Conservation (phyloP, 2,797 vertebrate genomes). For the Euthynnus affinis region DNA sequence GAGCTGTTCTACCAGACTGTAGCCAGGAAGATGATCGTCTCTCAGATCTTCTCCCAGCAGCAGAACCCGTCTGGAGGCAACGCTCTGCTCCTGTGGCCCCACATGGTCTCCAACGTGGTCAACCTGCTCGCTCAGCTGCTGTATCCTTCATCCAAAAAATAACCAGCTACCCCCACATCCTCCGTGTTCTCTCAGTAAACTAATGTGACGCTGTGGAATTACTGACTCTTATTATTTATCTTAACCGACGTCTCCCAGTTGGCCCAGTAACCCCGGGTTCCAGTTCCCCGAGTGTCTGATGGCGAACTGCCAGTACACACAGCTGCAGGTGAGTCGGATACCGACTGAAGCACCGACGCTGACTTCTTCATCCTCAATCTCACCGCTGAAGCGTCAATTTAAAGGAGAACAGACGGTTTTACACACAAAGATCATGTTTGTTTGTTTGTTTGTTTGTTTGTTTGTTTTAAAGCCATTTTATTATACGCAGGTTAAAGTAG, state of each 20-base stretch:
- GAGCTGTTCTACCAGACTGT: slow-evolving; percentile 95
- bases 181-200: neutral
- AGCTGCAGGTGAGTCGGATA: slow-evolving; percentile 90
- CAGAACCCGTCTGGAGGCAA: slow-evolving; percentile 13
- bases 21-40: slow-evolving; percentile 89
- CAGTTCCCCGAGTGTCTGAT: slow-evolving; percentile 96
- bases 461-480: too few relatives aligned
- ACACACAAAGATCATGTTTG: too few relatives aligned
- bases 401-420: too few relatives aligned
- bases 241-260: slow-evolving; percentile 82
- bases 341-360: too few relatives aligned
- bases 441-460: too few relatives aligned
- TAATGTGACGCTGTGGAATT: too few relatives aligned
- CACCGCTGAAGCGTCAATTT: too few relatives aligned
- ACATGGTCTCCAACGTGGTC: slow-evolving; percentile 88
- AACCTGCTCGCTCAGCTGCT: slow-evolving; percentile 90
- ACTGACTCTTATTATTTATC: slow-evolving; percentile 11
- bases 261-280: slow-evolving; percentile 94
- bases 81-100: slow-evolving; percentile 88
- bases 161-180: neutral
- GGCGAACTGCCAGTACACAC: slow-evolving; percentile 95
- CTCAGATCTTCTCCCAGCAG: slow-evolving; percentile 89
- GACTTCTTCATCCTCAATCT: neutral
- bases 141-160: slow-evolving; percentile 89
- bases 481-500: too few relatives aligned